phyloP scores from a whole-genome alignment of 2,113 vertebrate species.

The Dicerorhinus sumatrensis region DNA sequence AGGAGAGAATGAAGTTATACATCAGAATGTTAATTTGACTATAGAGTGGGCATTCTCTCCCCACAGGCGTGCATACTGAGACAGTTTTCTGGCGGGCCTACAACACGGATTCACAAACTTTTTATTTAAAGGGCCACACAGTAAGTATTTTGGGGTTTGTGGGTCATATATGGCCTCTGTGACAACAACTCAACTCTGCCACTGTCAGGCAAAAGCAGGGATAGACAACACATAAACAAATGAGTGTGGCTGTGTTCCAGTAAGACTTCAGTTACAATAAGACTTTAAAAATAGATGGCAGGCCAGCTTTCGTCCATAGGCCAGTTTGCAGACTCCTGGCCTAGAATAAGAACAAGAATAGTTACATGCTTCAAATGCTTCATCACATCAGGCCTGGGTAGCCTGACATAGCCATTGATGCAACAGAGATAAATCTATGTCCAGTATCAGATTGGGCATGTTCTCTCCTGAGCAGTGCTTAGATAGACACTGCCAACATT shows the following conservation, averaged over 20 bases:
- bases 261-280: background rate
- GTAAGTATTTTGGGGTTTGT: background rate
- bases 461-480: background rate
- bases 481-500: background rate
- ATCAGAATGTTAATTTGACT: constrained; percentile 4
- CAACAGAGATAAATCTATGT: background rate
- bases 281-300: background rate
- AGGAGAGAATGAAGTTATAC: constrained; percentile 11
- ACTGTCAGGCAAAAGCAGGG: background rate
- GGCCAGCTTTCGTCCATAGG: background rate
- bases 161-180: background rate
- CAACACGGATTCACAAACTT: background rate
- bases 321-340: background rate
- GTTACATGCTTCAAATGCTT: background rate
- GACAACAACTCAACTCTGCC: background rate
- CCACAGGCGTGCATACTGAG: background rate
- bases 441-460: background rate
- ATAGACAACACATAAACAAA: background rate
- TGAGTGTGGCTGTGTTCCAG: background rate
- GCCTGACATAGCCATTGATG: background rate
- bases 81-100: constrained; percentile 4
- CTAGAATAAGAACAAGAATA: background rate
- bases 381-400: background rate
- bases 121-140: constrained; percentile 9
- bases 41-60: background rate